Evolutionary conservation across 2,888 invertebrate genomes (phyloP).

Genomic region (Heliconius erato): DNA sequence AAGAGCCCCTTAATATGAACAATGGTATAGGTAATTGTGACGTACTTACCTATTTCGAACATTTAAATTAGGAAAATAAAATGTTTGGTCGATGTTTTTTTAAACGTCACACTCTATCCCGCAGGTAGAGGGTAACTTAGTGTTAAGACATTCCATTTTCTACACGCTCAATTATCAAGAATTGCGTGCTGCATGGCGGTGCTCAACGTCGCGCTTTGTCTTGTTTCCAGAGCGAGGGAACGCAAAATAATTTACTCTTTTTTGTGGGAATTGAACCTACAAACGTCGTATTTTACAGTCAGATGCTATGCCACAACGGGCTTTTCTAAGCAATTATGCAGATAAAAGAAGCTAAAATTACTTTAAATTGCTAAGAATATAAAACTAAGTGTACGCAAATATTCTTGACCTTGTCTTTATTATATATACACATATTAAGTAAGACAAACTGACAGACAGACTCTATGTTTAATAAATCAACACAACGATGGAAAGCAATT

Average conservation of each 20-base stretch:
- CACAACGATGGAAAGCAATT: background rate
- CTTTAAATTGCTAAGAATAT: background rate
- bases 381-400: constrained; percentile 4
- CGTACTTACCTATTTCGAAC: no score
- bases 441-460: constrained; percentile 25
- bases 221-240: no score
- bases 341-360: background rate
- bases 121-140: no score
- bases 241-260: background rate
- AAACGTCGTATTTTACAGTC: background rate
- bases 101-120: no score
- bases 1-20: no score
- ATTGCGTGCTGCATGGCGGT: no score
- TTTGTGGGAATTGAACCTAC: background rate
- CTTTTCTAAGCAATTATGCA: constrained; percentile 1
- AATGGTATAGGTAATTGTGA: no score
- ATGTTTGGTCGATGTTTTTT: no score
- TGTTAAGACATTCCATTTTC: no score
- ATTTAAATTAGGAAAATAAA: no score
- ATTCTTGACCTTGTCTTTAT: constrained; percentile 12
- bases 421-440: background rate
- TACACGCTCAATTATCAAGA: no score
- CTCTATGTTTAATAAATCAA: constrained; percentile 22
- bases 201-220: background rate
- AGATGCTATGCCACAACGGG: background rate